phyloP scores from a whole-genome alignment of 2,797 vertebrate genomes.

The Hemitrygon akajei region DNA sequence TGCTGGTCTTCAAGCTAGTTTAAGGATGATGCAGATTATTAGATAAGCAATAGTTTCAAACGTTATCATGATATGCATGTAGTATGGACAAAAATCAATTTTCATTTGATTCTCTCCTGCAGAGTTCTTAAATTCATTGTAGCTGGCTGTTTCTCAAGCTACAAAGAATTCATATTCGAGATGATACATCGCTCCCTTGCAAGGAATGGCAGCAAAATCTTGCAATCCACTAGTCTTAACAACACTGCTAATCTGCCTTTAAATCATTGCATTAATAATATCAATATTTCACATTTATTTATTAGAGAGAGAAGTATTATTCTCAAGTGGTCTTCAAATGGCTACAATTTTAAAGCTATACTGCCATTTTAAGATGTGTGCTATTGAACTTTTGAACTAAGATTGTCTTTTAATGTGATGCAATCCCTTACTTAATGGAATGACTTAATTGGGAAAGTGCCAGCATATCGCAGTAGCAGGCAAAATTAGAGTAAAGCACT shows the following conservation, averaged over 20 bases:
- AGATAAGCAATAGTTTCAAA: neutral
- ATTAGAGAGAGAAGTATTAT: neutral
- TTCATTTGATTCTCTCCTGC: neutral
- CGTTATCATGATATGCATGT: neutral
- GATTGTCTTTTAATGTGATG: constrained; percentile 20
- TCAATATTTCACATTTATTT: neutral
- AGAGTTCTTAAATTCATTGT: neutral
- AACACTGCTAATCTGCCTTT: too few relatives aligned
- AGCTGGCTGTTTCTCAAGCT: neutral
- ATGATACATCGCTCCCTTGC: neutral
- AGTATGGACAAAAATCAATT: neutral
- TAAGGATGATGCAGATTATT: neutral
- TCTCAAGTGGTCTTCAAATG: neutral
- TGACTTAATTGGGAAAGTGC: neutral
- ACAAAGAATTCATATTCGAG: neutral
- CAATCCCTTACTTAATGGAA: neutral
- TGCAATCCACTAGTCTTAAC: neutral
- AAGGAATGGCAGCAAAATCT: neutral
- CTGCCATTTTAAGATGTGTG: neutral
- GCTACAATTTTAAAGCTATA: neutral
- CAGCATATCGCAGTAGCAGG: neutral
- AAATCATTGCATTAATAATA: too few relatives aligned
- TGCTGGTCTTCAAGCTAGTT: neutral
- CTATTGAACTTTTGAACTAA: neutral
- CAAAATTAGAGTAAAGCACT: neutral